Conservation (phyloP, 2,888 invertebrate genomes). For the Alcis repandata region DNA sequence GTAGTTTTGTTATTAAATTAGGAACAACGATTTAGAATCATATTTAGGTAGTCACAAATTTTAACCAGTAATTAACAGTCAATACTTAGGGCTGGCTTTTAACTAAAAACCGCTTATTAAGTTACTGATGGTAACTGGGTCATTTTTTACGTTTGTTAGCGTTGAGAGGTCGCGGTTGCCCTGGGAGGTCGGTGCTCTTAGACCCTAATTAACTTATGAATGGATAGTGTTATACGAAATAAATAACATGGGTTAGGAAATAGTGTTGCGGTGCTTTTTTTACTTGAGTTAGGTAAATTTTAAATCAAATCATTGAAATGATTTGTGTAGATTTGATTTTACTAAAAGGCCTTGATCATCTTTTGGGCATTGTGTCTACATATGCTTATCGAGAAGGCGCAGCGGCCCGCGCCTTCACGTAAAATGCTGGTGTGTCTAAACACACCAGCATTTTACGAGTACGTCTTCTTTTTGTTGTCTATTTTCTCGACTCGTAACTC, state of each 20-base stretch:
- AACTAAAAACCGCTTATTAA: conserved; percentile 1
- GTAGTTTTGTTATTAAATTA: no score
- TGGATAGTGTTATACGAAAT: conserved; percentile 48
- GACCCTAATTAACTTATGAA: conserved; percentile 65
- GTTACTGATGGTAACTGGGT: background rate
- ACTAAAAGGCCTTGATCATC: no score
- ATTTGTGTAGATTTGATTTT: no score
- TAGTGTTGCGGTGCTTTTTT: conserved; percentile 30
- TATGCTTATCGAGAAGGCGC: no score
- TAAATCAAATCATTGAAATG: no score
- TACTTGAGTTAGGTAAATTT: background rate
- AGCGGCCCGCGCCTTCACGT: no score
- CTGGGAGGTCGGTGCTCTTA: conserved; percentile 63
- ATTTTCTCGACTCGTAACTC: no score
- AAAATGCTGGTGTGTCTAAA: no score
- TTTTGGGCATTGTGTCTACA: no score
- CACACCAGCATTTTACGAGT: no score
- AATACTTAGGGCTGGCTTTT: no score
- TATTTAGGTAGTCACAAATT: background rate
- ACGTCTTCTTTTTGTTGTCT: no score
- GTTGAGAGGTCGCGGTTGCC: conserved; percentile 64
- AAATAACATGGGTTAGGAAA: conserved; percentile 33
- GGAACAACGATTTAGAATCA: background rate
- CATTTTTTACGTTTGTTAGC: conserved; percentile 58
- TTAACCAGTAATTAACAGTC: background rate